Percentiles rank a stretch among this genome's conserved stretches.
Conservation (phyloP, 2,797 vertebrate species). For the Galago senegalensis region DNA sequence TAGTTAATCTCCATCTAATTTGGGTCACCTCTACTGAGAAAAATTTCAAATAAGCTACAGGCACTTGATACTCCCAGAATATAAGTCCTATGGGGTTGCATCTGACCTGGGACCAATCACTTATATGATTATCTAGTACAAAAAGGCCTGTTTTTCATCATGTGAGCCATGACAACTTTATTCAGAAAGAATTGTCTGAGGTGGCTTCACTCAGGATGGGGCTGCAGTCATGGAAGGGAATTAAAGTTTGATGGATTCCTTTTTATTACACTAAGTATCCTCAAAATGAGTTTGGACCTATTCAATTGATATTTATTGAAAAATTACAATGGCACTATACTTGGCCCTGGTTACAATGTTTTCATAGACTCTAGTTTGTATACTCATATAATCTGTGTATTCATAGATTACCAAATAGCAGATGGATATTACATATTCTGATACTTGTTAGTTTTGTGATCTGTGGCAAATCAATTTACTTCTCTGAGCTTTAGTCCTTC, state of each 20-base stretch:
- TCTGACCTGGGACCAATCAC: not conserved
- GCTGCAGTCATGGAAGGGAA: not conserved
- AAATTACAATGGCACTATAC: not conserved
- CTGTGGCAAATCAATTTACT: conserved; percentile 55
- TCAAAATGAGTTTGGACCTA: not conserved
- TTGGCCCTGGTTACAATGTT: not conserved
- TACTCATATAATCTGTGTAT: conserved; percentile 42
- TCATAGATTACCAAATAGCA: conserved; percentile 26
- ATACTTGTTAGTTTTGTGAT: conserved; percentile 57
- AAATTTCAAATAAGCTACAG: not conserved
- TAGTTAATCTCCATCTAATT: not conserved
- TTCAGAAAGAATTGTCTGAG: not conserved
- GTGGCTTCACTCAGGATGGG: not conserved
- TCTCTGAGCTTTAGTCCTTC: conserved; percentile 6
- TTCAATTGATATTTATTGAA: conserved; percentile 17
- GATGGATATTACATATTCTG: conserved; percentile 41
- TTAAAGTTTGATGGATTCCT: not conserved
- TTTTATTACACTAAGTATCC: not conserved
- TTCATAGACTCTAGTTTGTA: not conserved
- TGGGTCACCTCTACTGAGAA: not conserved
- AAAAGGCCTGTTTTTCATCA: not conserved
- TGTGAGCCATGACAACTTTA: not conserved
- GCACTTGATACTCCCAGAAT: not conserved
- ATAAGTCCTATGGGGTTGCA: not conserved
- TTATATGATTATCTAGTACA: not conserved